Base-by-base conservation (phyloP, 1,140 invertebrate species). In the Tetramorium parvispinum region DNA sequence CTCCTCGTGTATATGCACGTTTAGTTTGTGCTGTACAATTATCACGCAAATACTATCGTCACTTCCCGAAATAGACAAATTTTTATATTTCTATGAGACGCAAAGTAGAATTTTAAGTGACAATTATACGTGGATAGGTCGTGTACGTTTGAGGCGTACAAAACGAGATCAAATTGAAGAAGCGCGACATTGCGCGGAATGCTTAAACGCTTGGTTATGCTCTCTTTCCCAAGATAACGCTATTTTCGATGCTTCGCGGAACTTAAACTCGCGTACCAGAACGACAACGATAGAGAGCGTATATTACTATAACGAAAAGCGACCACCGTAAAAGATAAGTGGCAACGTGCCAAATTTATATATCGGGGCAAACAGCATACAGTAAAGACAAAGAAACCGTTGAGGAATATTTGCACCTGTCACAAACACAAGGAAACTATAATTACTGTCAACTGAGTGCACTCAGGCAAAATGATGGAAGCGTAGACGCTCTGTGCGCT, bases 161-260 rank as follows among this genome's bases (percentile, higher is more conserved):
- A n/a, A 59, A 18, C 55, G 37, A 59, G n/a, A 76, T 78, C 61
- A 24, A 18, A n/a, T 37, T 7, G 27, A 53, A 68, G 46, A 79
- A 21, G 27, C 27, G 46, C n/a, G 61, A 63, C 40, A 61, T 8
- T 57, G 18, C 32, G n/a, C 46, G 46, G 40, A 79, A 79, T 66
- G 27, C 32, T 51, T 40, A 32, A 61, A n/a, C 57, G 16, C 11
- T 32, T 16, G 24, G 57, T 79, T 79, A 40, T 68, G 32, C n/a
- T 79, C 46, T 37, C 77, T 51, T 68, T 68, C 27, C 18, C 13
- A 27, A 68, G 77, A 79, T 79, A 79, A 79, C 46, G 61, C 77
- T 79, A 79, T 79, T 79, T 66, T 79, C 13, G 77, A 79, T 68
- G 32, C 61, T 79, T 68, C 61, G 61, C 3, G 61, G 77, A 68